Evolutionary conservation across 2,113 vertebrate species (phyloP).

Genomic region (Tachuris rubrigastra): DNA sequence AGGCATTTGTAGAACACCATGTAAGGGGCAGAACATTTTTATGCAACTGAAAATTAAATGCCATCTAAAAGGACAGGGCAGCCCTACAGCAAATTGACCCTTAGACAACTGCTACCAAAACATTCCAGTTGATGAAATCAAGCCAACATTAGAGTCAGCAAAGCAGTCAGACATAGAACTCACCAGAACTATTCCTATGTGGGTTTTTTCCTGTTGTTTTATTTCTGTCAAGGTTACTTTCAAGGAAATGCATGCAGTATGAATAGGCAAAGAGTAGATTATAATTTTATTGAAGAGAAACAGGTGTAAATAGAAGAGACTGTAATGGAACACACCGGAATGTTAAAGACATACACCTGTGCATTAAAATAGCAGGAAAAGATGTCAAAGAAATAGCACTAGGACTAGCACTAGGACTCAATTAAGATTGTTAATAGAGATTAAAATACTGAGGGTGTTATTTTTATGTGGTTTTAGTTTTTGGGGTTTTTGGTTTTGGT

Average conservation of each 20-base stretch:
- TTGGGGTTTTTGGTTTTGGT: neutral
- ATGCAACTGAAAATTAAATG: neutral
- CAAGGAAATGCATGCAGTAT: neutral
- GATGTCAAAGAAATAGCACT: neutral
- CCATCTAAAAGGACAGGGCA: conserved; percentile 27
- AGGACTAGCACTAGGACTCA: neutral
- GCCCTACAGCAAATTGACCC: conserved; percentile 4
- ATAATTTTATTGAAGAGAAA: neutral
- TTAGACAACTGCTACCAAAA: neutral
- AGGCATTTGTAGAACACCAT: neutral
- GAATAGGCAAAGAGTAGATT: neutral
- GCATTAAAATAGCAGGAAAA: neutral
- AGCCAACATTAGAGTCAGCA: neutral
- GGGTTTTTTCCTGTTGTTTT: neutral
- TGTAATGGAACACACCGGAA: neutral
- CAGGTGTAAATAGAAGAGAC: neutral
- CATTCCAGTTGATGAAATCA: neutral
- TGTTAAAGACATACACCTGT: neutral
- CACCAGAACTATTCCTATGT: neutral
- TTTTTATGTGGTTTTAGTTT: neutral
- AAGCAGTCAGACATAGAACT: neutral
- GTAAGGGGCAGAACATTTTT: neutral
- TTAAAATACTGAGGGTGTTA: neutral
- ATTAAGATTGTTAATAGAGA: neutral
- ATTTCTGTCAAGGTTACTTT: neutral